These are phyloP conservation scores for Chymomyza procnemis DNA, from an alignment of 2,888 invertebrate genomes.

Conservation along the genomic window DNA sequence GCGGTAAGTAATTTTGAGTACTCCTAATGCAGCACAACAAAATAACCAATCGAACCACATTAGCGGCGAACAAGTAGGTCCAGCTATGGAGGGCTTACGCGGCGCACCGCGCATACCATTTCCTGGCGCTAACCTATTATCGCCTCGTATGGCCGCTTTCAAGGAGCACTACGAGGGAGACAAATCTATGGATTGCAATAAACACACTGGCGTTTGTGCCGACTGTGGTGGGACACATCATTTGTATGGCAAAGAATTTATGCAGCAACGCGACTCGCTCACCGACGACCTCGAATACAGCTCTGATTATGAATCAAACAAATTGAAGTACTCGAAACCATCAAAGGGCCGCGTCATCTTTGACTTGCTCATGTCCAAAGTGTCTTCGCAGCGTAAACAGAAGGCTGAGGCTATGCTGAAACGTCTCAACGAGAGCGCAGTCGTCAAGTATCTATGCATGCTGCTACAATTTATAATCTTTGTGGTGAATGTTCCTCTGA, in stretches of 20 bases:
- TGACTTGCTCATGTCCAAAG: conserved; percentile 4
- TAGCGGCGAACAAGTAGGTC: neutral
- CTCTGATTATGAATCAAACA: too few relatives aligned
- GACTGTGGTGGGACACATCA: neutral
- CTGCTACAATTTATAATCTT: conserved; percentile 36
- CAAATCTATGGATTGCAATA: conserved; percentile 29
- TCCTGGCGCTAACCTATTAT: neutral
- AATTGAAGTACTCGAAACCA: conserved; percentile 22
- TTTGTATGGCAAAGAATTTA: neutral
- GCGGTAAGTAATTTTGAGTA: conserved; percentile 17
- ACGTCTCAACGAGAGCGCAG: conserved; percentile 5
- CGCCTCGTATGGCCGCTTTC: conserved; percentile 12
- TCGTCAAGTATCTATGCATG: conserved; percentile 35
- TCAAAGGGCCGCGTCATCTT: conserved; percentile 11
- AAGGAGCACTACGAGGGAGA: conserved; percentile 69
- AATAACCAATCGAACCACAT: neutral
- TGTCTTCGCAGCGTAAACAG: conserved; percentile 31
- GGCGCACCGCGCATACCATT: neutral
- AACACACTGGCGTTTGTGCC: too few relatives aligned
- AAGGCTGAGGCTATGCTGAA: conserved; percentile 13
- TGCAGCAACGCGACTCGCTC: neutral
- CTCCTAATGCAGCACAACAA: too few relatives aligned
- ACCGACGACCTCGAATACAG: neutral
- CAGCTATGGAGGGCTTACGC: neutral
- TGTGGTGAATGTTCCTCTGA: neutral